These are phyloP conservation scores for Atherinosoma microstoma DNA, from an alignment of 2,797 vertebrate species.

Conservation along the genomic window DNA sequence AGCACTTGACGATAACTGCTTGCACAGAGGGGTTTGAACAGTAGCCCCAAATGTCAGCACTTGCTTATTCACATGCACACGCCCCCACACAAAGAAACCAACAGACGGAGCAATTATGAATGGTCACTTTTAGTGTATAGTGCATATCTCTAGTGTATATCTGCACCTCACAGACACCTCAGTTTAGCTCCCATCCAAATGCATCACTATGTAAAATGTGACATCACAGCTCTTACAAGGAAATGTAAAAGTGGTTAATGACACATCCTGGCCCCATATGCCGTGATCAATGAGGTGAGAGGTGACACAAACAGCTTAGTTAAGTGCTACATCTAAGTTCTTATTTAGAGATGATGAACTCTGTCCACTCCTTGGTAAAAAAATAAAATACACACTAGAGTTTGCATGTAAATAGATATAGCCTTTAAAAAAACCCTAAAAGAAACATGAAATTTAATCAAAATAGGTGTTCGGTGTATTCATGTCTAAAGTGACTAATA, in stretches of 20 bases:
- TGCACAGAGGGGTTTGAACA: background rate
- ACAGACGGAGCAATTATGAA: background rate
- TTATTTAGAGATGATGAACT: background rate
- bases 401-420: background rate
- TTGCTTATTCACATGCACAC: background rate
- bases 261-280: background rate
- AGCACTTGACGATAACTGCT: background rate
- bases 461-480: background rate
- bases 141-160: background rate
- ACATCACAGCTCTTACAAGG: constrained; percentile 21
- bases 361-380: background rate
- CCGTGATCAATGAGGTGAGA: constrained; percentile 12
- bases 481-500: constrained; percentile 2
- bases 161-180: background rate
- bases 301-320: background rate
- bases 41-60: constrained; percentile 37
- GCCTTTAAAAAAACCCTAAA: background rate
- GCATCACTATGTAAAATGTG: constrained; percentile 20
- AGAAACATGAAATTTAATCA: background rate
- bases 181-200: background rate
- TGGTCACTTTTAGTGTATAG: constrained; percentile 5
- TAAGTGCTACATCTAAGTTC: background rate
- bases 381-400: background rate
- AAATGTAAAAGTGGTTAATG: constrained; percentile 52
- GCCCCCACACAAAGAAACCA: background rate